These are phyloP conservation scores for Scaptomyza tumidula DNA, from an alignment of 2,888 invertebrate genomes.

Conservation along the genomic window DNA sequence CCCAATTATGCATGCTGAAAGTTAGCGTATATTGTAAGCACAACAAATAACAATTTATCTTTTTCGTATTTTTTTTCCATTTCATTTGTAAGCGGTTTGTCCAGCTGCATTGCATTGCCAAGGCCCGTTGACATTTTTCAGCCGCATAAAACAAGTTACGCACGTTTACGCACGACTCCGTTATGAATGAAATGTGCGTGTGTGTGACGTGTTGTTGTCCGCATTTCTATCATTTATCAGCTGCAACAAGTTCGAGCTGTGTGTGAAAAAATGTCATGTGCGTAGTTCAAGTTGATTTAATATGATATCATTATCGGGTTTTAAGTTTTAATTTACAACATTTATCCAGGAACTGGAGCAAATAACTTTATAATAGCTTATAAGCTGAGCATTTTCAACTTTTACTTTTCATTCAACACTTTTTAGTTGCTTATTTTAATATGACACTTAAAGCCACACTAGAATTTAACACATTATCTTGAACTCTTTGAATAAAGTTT, in stretches of 20 bases:
- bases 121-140: slow-evolving; percentile 44
- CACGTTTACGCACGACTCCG: slow-evolving; percentile 68
- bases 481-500: too few relatives aligned
- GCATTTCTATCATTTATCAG: slow-evolving; percentile 27
- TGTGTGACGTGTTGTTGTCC: slow-evolving; percentile 20
- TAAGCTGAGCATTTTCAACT: slow-evolving; percentile 1
- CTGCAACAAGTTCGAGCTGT: slow-evolving; percentile 11
- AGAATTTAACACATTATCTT: too few relatives aligned
- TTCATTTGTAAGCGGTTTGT: slow-evolving; percentile 12
- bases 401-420: neutral
- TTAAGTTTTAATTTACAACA: neutral
- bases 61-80: neutral
- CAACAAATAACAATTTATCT: neutral
- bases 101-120: slow-evolving; percentile 31
- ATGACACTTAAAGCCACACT: too few relatives aligned
- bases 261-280: slow-evolving; percentile 24
- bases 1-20: neutral
- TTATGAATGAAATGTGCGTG: slow-evolving; percentile 52
- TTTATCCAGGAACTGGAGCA: slow-evolving; percentile 2
- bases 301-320: neutral
- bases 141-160: slow-evolving; percentile 62
- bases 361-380: neutral
- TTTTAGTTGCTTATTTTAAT: too few relatives aligned
- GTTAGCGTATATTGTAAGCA: neutral
- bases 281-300: slow-evolving; percentile 39